These are phyloP conservation scores for Caerostris extrusa DNA, from an alignment of 1,140 invertebrate genomes.

Conservation along the genomic window DNA sequence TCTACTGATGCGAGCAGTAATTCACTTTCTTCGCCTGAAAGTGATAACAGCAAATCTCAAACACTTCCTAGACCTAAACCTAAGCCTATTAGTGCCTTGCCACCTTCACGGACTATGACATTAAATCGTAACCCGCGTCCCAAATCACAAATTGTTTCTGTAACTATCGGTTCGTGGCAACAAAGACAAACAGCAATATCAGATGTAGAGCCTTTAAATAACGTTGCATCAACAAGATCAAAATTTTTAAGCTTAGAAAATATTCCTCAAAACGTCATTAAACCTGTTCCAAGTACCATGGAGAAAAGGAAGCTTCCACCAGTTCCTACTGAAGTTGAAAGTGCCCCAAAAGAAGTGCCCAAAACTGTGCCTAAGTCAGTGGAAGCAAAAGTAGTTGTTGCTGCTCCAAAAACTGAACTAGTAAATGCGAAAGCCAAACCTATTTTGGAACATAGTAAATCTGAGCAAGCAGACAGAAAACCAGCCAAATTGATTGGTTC, in stretches of 20 bases:
- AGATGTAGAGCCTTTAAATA: slow-evolving; percentile 61
- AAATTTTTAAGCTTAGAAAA: slow-evolving; percentile 74
- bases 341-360: neutral
- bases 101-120: slow-evolving; percentile 60
- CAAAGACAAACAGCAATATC: slow-evolving; percentile 37
- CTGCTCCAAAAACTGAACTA: slow-evolving; percentile 49
- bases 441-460: neutral
- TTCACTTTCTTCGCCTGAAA: slow-evolving; percentile 68
- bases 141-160: slow-evolving; percentile 66
- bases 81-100: slow-evolving; percentile 56
- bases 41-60: slow-evolving; percentile 67
- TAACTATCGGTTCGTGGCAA: slow-evolving; percentile 73
- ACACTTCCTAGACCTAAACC: slow-evolving; percentile 72
- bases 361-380: slow-evolving; percentile 45
- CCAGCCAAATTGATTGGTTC: neutral
- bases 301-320: slow-evolving; percentile 72
- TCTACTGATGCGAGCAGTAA: slow-evolving; percentile 52
- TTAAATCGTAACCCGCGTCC: slow-evolving; percentile 51
- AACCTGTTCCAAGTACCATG: slow-evolving; percentile 24
- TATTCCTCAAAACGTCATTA: slow-evolving; percentile 53
- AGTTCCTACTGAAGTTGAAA: slow-evolving; percentile 62
- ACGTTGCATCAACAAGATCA: slow-evolving; percentile 74
- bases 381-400: slow-evolving; percentile 10
- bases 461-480: neutral
- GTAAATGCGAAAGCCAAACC: neutral